Evolutionary conservation across 92 coral and sea anemone genomes (phyloP).

Genomic region (Umimayanthus kanabou): DNA sequence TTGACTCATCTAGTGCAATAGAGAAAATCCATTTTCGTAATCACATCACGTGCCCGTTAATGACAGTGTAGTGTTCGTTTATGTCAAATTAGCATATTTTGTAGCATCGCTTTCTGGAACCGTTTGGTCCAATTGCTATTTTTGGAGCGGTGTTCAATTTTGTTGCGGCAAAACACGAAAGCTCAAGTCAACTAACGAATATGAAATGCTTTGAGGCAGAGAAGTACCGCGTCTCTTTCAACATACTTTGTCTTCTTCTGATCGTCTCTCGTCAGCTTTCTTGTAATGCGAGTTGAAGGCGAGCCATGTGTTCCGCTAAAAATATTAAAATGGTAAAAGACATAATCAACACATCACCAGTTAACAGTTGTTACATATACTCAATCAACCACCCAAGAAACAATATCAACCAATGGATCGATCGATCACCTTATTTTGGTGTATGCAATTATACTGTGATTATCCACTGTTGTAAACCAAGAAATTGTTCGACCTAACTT

Average conservation of each 20-base stretch:
- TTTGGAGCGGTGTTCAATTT: no score
- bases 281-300: slow-evolving; percentile 92
- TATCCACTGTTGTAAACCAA: no score
- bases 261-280: slow-evolving; percentile 64
- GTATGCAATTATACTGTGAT: no score
- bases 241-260: slow-evolving; percentile 80
- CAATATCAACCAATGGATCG: not conserved
- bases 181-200: not conserved
- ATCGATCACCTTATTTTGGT: not conserved
- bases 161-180: no score
- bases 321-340: not conserved
- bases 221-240: not conserved
- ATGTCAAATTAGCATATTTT: no score
- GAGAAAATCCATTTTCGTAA: no score
- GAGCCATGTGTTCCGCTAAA: slow-evolving; percentile 89
- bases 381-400: not conserved
- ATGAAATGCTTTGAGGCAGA: not conserved
- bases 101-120: no score
- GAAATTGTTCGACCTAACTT: no score
- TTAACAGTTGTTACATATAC: not conserved
- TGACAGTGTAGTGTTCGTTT: no score
- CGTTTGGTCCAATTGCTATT: no score
- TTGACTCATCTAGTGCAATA: no score
- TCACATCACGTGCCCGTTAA: no score
- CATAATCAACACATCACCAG: not conserved